These are phyloP conservation scores for Molossus alvarezi DNA, from an alignment of 2,797 vertebrate species.

Conservation along the genomic window DNA sequence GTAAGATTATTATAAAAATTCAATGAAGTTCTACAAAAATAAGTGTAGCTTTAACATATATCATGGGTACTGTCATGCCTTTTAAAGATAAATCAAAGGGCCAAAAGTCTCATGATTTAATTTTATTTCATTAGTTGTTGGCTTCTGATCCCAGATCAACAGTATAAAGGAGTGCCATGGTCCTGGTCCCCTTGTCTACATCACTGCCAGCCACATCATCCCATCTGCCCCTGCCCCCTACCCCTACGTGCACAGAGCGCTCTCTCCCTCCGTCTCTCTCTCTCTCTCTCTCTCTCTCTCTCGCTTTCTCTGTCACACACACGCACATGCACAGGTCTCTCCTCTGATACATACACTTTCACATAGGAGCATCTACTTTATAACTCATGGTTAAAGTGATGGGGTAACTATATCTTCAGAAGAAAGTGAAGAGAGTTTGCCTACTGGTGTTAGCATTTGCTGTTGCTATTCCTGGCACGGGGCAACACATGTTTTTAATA, in stretches of 20 bases:
- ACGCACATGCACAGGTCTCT: neutral
- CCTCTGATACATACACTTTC: slow-evolving; percentile 36
- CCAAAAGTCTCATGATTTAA: neutral
- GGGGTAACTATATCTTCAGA: slow-evolving; percentile 81
- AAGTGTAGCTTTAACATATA: slow-evolving; percentile 41
- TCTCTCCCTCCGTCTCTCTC: neutral
- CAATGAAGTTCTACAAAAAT: slow-evolving; percentile 42
- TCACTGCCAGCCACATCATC: no score
- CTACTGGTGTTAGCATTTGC: slow-evolving; percentile 86
- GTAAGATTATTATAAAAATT: neutral
- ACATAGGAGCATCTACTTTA: slow-evolving; percentile 72
- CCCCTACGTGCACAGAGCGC: no score
- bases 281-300: neutral
- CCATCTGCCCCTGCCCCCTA: no score
- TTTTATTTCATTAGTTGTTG: slow-evolving; percentile 26
- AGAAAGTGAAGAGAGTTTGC: slow-evolving; percentile 86
- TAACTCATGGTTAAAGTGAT: slow-evolving; percentile 77
- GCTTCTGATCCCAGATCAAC: neutral
- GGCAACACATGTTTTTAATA: slow-evolving; percentile 90
- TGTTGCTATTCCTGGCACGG: slow-evolving; percentile 87
- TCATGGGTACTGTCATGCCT: neutral
- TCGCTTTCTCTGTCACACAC: neutral
- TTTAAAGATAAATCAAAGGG: slow-evolving; percentile 35
- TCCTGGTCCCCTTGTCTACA: neutral
- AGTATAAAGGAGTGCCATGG: neutral